A percentile compares a stretch with the other conserved stretches of the same genome.
Evolutionary conservation across 2,888 invertebrate species (phyloP).

Genomic region (Stomorhina lunata): DNA sequence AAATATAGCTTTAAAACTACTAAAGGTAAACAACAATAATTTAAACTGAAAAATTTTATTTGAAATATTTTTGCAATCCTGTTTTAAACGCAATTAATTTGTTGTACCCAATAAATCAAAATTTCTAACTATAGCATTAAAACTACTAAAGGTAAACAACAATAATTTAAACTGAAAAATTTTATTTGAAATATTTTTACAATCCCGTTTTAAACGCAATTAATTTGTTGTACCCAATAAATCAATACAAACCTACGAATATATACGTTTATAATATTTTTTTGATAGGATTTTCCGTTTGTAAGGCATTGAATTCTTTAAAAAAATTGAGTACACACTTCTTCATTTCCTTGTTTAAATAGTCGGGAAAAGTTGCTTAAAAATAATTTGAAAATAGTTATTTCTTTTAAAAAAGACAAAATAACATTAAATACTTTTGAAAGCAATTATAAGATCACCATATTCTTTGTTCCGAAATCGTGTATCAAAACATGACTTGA

Average conservation of each 20-base stretch:
- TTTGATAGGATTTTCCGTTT: conserved; percentile 75
- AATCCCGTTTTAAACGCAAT: no score
- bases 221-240: not conserved
- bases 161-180: no score
- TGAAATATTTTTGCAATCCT: no score
- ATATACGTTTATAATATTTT: no score
- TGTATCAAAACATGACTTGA: no score
- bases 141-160: no score
- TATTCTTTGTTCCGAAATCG: conserved; percentile 82
- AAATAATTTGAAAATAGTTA: not conserved
- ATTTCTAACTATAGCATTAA: no score
- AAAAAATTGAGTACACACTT: conserved; percentile 74
- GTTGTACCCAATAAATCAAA: not conserved
- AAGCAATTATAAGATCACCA: conserved; percentile 86
- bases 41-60: not conserved
- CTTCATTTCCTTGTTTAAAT: conserved; percentile 80
- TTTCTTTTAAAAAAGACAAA: not conserved
- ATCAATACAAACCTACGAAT: no score
- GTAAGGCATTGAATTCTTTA: conserved; percentile 75
- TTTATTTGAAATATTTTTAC: no score
- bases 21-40: no score
- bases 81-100: no score
- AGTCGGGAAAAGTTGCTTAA: conserved; percentile 80
- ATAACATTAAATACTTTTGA: conserved; percentile 80
- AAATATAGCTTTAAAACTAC: no score